Conservation (phyloP, 2,888 invertebrate species). For the Tyria jacobaeae region DNA sequence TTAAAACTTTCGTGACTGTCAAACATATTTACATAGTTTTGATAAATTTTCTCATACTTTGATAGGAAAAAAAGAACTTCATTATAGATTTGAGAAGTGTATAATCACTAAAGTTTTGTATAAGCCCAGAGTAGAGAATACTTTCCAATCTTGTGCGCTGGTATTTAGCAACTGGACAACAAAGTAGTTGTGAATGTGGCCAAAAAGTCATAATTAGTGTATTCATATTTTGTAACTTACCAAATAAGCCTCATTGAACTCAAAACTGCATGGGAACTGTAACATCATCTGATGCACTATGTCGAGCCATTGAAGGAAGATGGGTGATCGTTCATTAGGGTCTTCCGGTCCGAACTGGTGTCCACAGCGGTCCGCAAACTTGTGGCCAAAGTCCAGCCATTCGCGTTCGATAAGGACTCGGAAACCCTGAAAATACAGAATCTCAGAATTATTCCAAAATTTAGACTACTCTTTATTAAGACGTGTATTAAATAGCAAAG, state of each 20-base stretch:
- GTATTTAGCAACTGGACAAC: not conserved
- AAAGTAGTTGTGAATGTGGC: not conserved
- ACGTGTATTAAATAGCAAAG: too few relatives aligned
- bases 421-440: constrained; percentile 95
- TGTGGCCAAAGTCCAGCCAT: constrained; percentile 99
- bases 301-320: constrained; percentile 99
- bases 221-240: constrained; percentile 81
- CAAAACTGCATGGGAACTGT: constrained; percentile 97
- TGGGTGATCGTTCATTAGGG: constrained; percentile 98
- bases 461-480: too few relatives aligned
- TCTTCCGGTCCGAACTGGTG: constrained; percentile 94
- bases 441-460: too few relatives aligned
- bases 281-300: constrained; percentile 96
- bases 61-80: too few relatives aligned
- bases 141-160: too few relatives aligned
- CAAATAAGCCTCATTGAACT: constrained; percentile 97
- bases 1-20: too few relatives aligned
- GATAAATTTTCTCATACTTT: too few relatives aligned
- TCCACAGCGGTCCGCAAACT: constrained; percentile 98
- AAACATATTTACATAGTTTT: too few relatives aligned
- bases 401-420: constrained; percentile 97
- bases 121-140: too few relatives aligned
- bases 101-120: too few relatives aligned
- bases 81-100: too few relatives aligned
- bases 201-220: not conserved